Conservation (phyloP, 2,797 vertebrate genomes). For the Silurus lanzhouensis region DNA sequence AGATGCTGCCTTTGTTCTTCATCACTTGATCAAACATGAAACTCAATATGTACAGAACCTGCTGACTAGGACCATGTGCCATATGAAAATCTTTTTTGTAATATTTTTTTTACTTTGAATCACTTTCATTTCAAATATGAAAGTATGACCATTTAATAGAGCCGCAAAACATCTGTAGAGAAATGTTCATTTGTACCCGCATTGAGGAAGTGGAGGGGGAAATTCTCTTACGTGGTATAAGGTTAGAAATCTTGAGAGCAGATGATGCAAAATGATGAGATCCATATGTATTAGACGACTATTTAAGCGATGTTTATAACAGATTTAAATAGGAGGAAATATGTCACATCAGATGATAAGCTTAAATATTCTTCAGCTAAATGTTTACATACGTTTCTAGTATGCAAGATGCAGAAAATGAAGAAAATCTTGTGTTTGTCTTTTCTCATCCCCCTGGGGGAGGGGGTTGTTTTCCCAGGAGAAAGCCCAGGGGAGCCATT, state of each 20-base stretch:
- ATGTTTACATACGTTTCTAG: background rate
- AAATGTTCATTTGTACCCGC: background rate
- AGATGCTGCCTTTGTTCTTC: constrained; percentile 12
- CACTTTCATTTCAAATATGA: background rate
- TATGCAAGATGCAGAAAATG: background rate
- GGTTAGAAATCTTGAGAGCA: background rate
- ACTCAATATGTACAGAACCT: background rate
- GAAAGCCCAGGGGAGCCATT: constrained; percentile 4
- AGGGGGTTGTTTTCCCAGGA: constrained; percentile 6
- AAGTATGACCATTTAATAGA: constrained; percentile 6
- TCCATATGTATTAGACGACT: background rate
- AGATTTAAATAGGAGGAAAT: background rate
- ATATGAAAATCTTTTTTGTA: background rate
- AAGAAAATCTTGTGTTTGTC: background rate
- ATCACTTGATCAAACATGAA: constrained; percentile 19
- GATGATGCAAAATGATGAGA: background rate
- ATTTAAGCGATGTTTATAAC: background rate
- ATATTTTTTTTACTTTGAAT: background rate
- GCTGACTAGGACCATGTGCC: background rate
- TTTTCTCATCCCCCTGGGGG: background rate
- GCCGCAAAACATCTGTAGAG: background rate
- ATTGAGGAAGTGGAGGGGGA: constrained; percentile 8
- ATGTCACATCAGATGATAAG: background rate
- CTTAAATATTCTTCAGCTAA: background rate
- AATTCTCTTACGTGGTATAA: background rate